Conservation (phyloP, 2,888 invertebrate species). For the Falcaria lacertinaria region DNA sequence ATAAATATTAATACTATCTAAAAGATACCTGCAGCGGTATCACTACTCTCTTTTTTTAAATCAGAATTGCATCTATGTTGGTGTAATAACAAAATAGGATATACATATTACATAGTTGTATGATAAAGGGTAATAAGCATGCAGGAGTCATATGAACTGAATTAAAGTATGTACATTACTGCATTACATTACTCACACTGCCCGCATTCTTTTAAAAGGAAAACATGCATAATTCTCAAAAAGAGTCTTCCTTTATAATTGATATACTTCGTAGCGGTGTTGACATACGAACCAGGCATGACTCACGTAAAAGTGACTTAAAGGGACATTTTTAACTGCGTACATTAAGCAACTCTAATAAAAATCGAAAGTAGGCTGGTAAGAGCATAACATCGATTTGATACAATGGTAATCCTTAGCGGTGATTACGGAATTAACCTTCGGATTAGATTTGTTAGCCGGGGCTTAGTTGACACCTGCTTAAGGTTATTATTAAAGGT, state of each 20-base stretch:
- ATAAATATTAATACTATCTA: no score
- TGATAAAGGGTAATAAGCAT: no score
- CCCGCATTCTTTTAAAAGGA: background rate
- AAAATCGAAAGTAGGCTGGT: background rate
- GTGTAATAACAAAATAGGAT: no score
- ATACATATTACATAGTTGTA: no score
- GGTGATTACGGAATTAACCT: background rate
- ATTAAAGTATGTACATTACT: background rate
- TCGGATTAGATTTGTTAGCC: background rate
- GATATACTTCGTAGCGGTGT: background rate
- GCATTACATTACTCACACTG: background rate
- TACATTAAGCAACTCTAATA: no score
- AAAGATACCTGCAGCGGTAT: no score
- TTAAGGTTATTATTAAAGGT: background rate
- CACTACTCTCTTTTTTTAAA: no score
- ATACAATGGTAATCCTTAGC: background rate
- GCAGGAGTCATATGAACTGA: background rate
- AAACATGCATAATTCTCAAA: background rate
- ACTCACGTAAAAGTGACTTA: background rate
- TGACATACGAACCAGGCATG: background rate
- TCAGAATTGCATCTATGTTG: no score
- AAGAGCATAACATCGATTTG: background rate
- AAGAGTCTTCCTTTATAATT: background rate
- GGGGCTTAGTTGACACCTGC: background rate
- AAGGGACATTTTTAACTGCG: background rate